Evolutionary conservation across 2,888 invertebrate species (phyloP).

Genomic region (Hetaerina titia): DNA sequence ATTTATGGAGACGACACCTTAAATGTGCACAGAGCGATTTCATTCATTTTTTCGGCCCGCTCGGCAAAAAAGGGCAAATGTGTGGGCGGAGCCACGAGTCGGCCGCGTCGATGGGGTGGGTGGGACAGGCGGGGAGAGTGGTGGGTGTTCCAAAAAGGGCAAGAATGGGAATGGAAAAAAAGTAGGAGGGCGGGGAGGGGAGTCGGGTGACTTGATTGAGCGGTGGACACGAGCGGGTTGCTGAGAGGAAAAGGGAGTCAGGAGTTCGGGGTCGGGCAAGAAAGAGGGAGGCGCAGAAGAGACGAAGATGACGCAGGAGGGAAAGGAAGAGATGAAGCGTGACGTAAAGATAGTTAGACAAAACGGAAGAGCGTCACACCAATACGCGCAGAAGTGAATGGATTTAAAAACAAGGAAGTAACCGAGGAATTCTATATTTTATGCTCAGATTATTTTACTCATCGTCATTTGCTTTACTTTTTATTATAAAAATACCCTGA

Average conservation of each 20-base stretch:
- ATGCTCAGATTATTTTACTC: too few species aligned
- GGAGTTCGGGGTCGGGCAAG: background rate
- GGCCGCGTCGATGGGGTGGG: background rate
- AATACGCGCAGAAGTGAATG: too few species aligned
- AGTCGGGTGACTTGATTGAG: conserved; percentile 56
- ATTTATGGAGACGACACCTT: conserved; percentile 35
- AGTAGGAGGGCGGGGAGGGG: background rate
- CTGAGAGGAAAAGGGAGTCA: background rate
- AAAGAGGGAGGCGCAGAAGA: background rate
- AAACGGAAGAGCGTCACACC: too few species aligned
- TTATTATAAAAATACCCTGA: too few species aligned
- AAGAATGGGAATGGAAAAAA: background rate
- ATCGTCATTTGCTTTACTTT: too few species aligned
- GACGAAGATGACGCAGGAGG: too few species aligned
- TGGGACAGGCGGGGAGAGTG: conserved; percentile 3
- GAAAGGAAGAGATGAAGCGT: too few species aligned
- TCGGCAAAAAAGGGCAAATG: conserved; percentile 29
- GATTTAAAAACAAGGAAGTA: too few species aligned
- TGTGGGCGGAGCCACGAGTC: background rate
- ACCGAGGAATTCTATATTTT: too few species aligned
- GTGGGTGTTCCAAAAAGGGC: background rate
- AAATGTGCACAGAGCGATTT: conserved; percentile 21
- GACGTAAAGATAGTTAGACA: too few species aligned
- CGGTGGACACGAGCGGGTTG: conserved; percentile 27
- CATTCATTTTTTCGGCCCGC: conserved; percentile 15